Base-by-base conservation (phyloP, 2,888 invertebrate genomes). In the Cryptosula pallasiana region DNA sequence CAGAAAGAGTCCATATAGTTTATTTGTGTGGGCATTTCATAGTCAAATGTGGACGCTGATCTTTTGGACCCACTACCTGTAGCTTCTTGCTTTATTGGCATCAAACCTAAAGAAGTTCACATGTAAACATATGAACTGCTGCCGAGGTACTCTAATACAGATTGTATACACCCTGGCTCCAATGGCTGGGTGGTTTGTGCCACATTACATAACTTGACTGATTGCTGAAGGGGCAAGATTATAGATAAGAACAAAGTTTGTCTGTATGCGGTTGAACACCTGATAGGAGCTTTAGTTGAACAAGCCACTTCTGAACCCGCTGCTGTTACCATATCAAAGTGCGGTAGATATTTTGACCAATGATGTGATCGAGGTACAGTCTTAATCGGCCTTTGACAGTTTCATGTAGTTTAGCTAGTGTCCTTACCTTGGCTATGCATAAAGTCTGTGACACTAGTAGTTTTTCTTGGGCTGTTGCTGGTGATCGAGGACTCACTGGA, bases 381-480 rank as follows among this genome's bases (percentile, higher is more conserved):
- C n/a, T n/a, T n/a, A n/a, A n/a, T n/a, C n/a, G n/a, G n/a, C n/a
- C n/a, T n/a, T n/a, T n/a, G n/a, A n/a, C n/a, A n/a, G n/a, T n/a
- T n/a, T n/a, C n/a, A n/a, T n/a, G n/a, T n/a, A n/a, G n/a, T n/a
- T n/a, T n/a, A n/a, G n/a, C n/a, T n/a, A n/a, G n/a, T n/a, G n/a
- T n/a, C n/a, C 63, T 5, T 27, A 63, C 63, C 63, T 32, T 63
- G 63, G 32, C 63, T 32, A 13, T 13, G 63, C 63, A 63, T 63
- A 32, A 63, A 63, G 2, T 63, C 63, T 25, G 63, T 63, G 27
- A 63, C 63, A 63, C 63, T 63, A 3, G 34, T 63, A 25, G 23
- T 55, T 13, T 32, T 2, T 29, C 32, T 25, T 32, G 63, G 63
- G 27, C 63, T 63, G 34, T 32, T 63, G n/a, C 63, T 63, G 9